A percentile compares a stretch with the other conserved stretches of the same genome.
phyloP scores from a whole-genome alignment of 2,113 vertebrate species.

The Hippotragus niger region DNA sequence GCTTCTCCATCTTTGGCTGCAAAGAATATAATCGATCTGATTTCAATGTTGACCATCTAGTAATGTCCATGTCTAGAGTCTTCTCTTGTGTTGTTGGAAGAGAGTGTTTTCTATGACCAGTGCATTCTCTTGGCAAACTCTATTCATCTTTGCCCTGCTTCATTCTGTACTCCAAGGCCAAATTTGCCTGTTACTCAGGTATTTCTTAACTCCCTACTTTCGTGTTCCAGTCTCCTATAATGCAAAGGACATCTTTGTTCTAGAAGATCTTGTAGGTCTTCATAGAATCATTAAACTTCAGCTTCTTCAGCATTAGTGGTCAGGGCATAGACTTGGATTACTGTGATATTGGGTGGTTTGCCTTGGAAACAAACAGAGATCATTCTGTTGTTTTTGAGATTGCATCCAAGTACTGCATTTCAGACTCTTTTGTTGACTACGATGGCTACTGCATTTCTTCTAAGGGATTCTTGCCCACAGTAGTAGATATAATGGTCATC shows the following conservation, averaged over 20 bases:
- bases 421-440: not conserved
- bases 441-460: not conserved
- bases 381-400: not conserved
- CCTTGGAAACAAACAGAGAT: not conserved
- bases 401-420: not conserved
- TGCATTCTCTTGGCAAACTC: not conserved
- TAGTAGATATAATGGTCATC: not conserved
- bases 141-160: not conserved
- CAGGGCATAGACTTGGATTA: not conserved
- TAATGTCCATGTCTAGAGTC: not conserved
- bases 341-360: not conserved
- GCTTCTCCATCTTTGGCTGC: not conserved
- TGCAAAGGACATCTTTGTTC: not conserved
- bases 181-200: not conserved
- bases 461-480: not conserved
- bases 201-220: not conserved
- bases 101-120: not conserved
- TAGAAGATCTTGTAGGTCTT: not conserved
- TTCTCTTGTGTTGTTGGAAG: not conserved
- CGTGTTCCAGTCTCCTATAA: not conserved
- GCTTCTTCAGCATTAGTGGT: not conserved
- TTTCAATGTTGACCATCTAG: not conserved
- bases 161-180: not conserved
- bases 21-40: not conserved
- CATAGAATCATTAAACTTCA: not conserved